These are phyloP conservation scores for Copidosoma floridanum DNA, from an alignment of 1,140 invertebrate genomes.

Conservation along the genomic window DNA sequence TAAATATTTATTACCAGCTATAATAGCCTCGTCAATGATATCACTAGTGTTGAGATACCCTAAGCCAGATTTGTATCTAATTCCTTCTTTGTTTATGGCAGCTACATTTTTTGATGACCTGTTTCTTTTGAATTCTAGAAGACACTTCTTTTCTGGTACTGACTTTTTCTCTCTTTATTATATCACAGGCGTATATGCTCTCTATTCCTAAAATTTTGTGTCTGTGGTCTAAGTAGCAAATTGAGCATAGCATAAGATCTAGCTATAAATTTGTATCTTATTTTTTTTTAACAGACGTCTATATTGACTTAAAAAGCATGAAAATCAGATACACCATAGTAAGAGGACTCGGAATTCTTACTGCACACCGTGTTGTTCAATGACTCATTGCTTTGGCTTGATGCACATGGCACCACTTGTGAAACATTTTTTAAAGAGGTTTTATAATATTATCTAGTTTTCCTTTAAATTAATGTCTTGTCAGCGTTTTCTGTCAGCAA, in stretches of 20 bases:
- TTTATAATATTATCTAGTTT: slow-evolving; percentile 14
- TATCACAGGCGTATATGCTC: background rate
- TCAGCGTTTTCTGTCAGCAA: slow-evolving; percentile 10
- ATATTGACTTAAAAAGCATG: slow-evolving; percentile 18
- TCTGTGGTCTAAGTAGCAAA: slow-evolving; percentile 20
- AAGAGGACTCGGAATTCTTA: slow-evolving; percentile 17
- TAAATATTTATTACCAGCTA: background rate
- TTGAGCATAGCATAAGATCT: background rate
- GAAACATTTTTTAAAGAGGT: background rate
- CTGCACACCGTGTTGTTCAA: slow-evolving; percentile 14
- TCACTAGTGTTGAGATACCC: slow-evolving; percentile 13
- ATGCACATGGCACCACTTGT: slow-evolving; percentile 13
- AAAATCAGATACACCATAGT: slow-evolving; percentile 20
- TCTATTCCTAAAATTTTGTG: slow-evolving; percentile 6
- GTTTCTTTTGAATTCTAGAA: slow-evolving; percentile 10
- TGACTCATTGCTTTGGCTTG: slow-evolving; percentile 19
- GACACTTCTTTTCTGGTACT: slow-evolving; percentile 7
- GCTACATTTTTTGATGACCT: background rate
- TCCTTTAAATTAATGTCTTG: slow-evolving; percentile 2
- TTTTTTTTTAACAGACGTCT: slow-evolving; percentile 20
- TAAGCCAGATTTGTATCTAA: slow-evolving; percentile 16
- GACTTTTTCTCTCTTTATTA: background rate
- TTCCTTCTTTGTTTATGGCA: slow-evolving; percentile 14
- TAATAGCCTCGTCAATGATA: slow-evolving; percentile 14
- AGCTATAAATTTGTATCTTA: slow-evolving; percentile 10